Conservation (phyloP, 2,888 invertebrate genomes). For the Tachina fera region DNA sequence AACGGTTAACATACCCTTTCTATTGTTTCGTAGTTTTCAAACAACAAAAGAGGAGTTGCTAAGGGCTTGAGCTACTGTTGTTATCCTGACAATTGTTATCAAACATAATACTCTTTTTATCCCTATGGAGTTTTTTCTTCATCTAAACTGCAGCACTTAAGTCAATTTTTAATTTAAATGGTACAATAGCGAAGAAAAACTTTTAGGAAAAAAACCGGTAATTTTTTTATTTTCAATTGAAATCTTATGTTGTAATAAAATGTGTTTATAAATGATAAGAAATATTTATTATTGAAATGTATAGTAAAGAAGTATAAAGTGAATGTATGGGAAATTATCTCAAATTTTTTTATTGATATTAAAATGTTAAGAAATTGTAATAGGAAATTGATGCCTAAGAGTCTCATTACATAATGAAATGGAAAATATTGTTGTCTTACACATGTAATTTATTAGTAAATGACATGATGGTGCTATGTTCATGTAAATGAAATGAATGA, state of each 20-base stretch:
- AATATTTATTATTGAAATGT: slow-evolving; percentile 1
- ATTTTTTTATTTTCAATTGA: slow-evolving; percentile 38
- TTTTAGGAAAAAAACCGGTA: not conserved
- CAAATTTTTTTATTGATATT: slow-evolving; percentile 28
- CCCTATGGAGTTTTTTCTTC: not conserved
- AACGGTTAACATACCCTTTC: slow-evolving; percentile 16
- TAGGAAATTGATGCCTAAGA: slow-evolving; percentile 24
- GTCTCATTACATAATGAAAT: slow-evolving; percentile 11
- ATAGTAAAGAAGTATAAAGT: not conserved
- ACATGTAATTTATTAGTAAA: not conserved
- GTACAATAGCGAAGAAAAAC: slow-evolving; percentile 21
- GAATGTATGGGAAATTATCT: slow-evolving; percentile 1
- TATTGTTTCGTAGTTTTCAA: not conserved
- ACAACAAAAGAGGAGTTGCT: slow-evolving; percentile 47
- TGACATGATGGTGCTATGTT: not conserved
- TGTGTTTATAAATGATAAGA: slow-evolving; percentile 10
- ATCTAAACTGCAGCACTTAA: slow-evolving; percentile 62
- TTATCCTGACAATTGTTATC: slow-evolving; percentile 35
- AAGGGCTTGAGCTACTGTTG: slow-evolving; percentile 60
- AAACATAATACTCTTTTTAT: slow-evolving; percentile 19
- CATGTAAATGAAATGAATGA: too few species aligned
- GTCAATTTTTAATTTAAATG: slow-evolving; percentile 40
- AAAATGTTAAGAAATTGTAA: slow-evolving; percentile 14
- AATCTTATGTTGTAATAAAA: slow-evolving; percentile 40
- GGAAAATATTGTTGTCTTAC: not conserved